Base-by-base conservation (phyloP, 2,113 vertebrate species). In the Tretioscincus oriximinensis region DNA sequence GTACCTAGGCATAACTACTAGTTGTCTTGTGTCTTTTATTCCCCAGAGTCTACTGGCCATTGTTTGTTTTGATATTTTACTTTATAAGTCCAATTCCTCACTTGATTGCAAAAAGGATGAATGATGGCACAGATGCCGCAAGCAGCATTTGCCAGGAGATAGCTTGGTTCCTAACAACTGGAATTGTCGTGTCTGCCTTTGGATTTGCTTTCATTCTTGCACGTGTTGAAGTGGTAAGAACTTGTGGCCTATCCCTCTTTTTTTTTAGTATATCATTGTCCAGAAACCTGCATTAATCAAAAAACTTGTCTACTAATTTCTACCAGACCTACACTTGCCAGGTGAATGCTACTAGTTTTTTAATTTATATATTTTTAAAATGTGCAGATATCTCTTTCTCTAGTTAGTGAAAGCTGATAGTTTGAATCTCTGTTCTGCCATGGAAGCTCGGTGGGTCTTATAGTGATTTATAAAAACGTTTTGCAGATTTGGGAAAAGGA, bases 21-120 rank as follows among this genome's bases (percentile, higher is more conserved):
- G 21, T 0, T 89, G 87, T 81, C 22, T 7, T 60, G 77, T 81
- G 61, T 45, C 61, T n/a, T 0, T 1, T 54, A 24, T 80, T 47
- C n/a, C 26, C n/a, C 93, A 99, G 98, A 1, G 93, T 96, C 1
- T 99, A 99, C 90, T 99, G 98, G 98, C 98, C 98, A 1, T 84
- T 99, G 68, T 98, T 99, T 87, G 98, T 99, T 82, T 88, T 99
- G 86, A 93, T 99, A 26, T 99, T 99, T 92, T 97, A 99, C 76
- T 72, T 95, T 81, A 83, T 99, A 80, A 97, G 96, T 80, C 98
- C 98, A 81, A 95, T 99, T 85, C 98, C 98, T 1, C 94, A 96
- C 89, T 97, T 98, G 93, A 97, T 99, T 84, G 96, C 97, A 83
- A 96, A 88, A 80, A 95, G 97, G 65, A 78, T 96, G n/a, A 93